phyloP scores from a whole-genome alignment of 30 jellyfish, hydroid and myxozoan species.

The Hydra vulgaris region DNA sequence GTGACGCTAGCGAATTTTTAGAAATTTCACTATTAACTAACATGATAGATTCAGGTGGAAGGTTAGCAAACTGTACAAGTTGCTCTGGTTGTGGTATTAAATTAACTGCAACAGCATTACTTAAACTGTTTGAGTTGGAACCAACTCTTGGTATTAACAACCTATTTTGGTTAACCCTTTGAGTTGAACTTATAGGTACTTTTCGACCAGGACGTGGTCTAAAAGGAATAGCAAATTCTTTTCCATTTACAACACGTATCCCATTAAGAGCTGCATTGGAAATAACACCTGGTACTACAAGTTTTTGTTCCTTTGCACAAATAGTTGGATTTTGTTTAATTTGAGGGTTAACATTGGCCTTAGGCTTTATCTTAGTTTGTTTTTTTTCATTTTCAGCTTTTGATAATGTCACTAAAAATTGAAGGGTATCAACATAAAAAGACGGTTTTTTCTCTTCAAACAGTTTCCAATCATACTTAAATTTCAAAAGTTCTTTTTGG shows the following conservation, averaged over 20 bases:
- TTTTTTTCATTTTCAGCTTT: slow-evolving; percentile 18
- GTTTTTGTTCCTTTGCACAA: not conserved
- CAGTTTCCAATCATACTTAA: slow-evolving; percentile 31
- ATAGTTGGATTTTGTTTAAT: slow-evolving; percentile 4
- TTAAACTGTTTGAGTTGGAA: slow-evolving; percentile 16
- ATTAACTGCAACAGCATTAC: slow-evolving; percentile 80
- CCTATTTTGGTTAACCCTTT: not conserved
- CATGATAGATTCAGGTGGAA: slow-evolving; percentile 66
- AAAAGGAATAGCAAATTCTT: slow-evolving; percentile 9
- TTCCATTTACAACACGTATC: slow-evolving; percentile 13
- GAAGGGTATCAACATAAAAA: slow-evolving; percentile 7
- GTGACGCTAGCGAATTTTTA: not conserved
- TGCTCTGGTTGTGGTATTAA: slow-evolving; percentile 92
- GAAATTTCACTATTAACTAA: slow-evolving; percentile 60
- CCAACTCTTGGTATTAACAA: slow-evolving; percentile 1
- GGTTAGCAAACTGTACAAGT: slow-evolving; percentile 67
- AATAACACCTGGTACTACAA: slow-evolving; percentile 27
- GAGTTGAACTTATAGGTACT: not conserved
- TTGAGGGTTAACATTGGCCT: slow-evolving; percentile 18
- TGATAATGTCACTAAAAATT: slow-evolving; percentile 2
- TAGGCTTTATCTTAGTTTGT: not conserved
- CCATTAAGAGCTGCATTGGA: slow-evolving; percentile 7
- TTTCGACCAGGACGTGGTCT: slow-evolving; percentile 36
- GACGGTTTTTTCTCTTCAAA: slow-evolving; percentile 18
- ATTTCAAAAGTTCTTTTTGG: slow-evolving; percentile 18